Conservation (phyloP, 2,888 invertebrate genomes). For the Cylloceria caligata region DNA sequence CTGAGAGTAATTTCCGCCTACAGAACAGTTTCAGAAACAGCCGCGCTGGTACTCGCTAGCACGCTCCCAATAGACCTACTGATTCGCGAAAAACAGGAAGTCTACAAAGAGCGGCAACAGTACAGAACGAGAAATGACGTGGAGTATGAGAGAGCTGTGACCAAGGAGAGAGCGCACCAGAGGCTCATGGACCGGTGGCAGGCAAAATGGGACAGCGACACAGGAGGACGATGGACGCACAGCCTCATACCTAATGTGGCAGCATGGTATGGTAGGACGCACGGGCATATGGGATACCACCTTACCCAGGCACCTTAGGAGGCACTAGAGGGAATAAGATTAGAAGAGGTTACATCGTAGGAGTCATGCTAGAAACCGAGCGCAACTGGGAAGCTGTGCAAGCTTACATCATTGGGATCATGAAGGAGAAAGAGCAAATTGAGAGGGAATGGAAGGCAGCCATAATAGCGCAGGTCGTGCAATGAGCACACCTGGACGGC, state of each 20-base stretch:
- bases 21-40: too few relatives aligned
- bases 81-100: conserved; percentile 41
- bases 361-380: conserved; percentile 29
- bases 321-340: conserved; percentile 12
- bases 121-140: background rate
- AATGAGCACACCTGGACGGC: background rate
- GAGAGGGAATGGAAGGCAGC: conserved; percentile 14
- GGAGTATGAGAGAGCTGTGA: background rate
- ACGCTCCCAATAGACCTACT: too few relatives aligned
- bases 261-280: conserved; percentile 51
- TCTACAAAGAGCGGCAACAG: conserved; percentile 29
- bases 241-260: conserved; percentile 41
- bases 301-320: too few relatives aligned
- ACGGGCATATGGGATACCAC: conserved; percentile 53
- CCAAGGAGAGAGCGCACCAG: conserved; percentile 14
- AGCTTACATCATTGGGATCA: conserved; percentile 12
- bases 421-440: conserved; percentile 15
- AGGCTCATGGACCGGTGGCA: conserved; percentile 20
- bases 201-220: conserved; percentile 12
- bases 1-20: too few relatives aligned
- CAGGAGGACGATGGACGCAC: conserved; percentile 56
- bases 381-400: too few relatives aligned
- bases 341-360: conserved; percentile 16
- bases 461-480: background rate
- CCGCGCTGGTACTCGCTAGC: too few relatives aligned